phyloP scores from a whole-genome alignment of 1,140 invertebrate genomes.

The Drosophila tani region DNA sequence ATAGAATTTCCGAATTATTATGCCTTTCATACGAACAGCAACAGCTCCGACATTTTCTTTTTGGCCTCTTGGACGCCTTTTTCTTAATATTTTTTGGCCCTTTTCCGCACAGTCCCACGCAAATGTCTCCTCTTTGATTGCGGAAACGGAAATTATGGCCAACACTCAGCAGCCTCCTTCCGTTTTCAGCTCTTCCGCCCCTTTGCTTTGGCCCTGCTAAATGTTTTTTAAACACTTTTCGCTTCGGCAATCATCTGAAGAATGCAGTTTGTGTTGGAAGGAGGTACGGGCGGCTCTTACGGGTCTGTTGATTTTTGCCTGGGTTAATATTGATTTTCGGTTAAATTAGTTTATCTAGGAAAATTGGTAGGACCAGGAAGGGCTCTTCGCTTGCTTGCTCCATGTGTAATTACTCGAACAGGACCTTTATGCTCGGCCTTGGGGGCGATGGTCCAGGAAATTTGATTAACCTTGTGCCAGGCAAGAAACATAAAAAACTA shows the following conservation, averaged over 20 bases:
- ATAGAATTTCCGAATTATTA: not conserved
- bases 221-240: conserved; percentile 48
- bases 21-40: not conserved
- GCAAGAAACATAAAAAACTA: not conserved
- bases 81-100: not conserved
- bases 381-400: not conserved
- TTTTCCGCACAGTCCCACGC: conserved; percentile 5
- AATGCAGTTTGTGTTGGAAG: conserved; percentile 52
- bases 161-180: conserved; percentile 23
- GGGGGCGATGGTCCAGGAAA: conserved; percentile 38
- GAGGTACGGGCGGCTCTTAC: conserved; percentile 13
- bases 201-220: conserved; percentile 12
- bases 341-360: conserved; percentile 49
- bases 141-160: conserved; percentile 69
- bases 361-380: conserved; percentile 41
- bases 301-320: conserved; percentile 55
- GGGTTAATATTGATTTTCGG: conserved; percentile 72
- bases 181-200: conserved; percentile 4
- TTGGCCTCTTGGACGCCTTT: not conserved
- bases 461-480: conserved; percentile 34
- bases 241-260: conserved; percentile 25
- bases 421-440: conserved; percentile 22
- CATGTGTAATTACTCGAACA: conserved; percentile 39
- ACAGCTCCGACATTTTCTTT: conserved; percentile 32
- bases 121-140: conserved; percentile 58